These are phyloP conservation scores for Acanthochromis polyacanthus DNA, from an alignment of 2,113 vertebrate genomes.

Conservation along the genomic window DNA sequence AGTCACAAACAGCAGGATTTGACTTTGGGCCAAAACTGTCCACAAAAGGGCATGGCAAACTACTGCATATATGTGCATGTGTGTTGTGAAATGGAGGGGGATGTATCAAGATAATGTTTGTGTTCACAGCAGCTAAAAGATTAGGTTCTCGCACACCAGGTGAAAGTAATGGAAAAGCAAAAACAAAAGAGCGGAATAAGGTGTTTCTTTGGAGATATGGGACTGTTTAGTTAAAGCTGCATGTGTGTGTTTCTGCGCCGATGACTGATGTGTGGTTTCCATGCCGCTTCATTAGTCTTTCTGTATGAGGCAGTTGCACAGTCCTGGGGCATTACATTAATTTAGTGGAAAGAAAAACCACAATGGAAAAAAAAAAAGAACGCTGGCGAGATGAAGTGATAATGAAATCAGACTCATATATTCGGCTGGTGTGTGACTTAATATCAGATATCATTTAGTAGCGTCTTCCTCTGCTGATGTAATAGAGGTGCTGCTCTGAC, in stretches of 20 bases:
- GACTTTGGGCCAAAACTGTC: constrained; percentile 42
- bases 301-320: not conserved
- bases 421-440: constrained; percentile 1
- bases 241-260: constrained; percentile 36
- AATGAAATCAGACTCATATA: constrained; percentile 11
- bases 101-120: constrained; percentile 58
- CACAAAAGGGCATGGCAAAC: constrained; percentile 46
- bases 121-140: constrained; percentile 33
- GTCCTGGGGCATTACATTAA: constrained; percentile 12
- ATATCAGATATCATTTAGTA: constrained; percentile 9
- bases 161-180: constrained; percentile 56
- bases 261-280: constrained; percentile 36
- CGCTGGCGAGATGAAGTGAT: not conserved
- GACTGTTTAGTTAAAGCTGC: constrained; percentile 44
- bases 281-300: constrained; percentile 15
- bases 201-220: constrained; percentile 76
- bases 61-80: constrained; percentile 29
- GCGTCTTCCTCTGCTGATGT: not conserved
- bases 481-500: constrained; percentile 8
- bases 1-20: constrained; percentile 40
- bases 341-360: constrained; percentile 21
- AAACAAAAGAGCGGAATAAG: constrained; percentile 63
- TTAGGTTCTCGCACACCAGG: constrained; percentile 37
- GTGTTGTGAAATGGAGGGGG: constrained; percentile 36
- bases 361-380: not conserved